These are phyloP conservation scores for Platyura marginata DNA, from an alignment of 1,140 invertebrate species.

Conservation along the genomic window DNA sequence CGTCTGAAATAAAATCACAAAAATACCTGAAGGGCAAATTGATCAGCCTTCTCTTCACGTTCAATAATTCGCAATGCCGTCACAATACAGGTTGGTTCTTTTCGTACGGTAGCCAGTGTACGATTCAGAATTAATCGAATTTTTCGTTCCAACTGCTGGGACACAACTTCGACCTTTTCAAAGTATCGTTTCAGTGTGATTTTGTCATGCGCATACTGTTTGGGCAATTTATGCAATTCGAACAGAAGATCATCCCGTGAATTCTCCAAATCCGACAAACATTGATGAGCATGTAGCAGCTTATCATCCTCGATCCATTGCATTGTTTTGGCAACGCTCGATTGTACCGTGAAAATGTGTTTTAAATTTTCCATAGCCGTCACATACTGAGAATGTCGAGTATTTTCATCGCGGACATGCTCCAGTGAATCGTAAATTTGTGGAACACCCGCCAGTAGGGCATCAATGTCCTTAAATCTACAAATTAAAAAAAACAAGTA, in stretches of 20 bases:
- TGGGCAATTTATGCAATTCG: conserved; percentile 85
- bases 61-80: conserved; percentile 93
- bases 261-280: conserved; percentile 87
- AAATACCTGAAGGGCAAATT: conserved; percentile 45
- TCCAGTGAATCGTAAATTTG: conserved; percentile 59
- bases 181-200: conserved; percentile 89
- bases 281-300: conserved; percentile 81
- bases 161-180: conserved; percentile 82
- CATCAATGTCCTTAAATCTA: conserved; percentile 49
- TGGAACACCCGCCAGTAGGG: conserved; percentile 41
- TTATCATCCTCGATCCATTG: conserved; percentile 90
- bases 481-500: conserved; percentile 31
- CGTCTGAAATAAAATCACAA: too few species aligned
- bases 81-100: conserved; percentile 90
- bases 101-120: conserved; percentile 82
- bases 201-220: conserved; percentile 74
- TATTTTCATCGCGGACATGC: conserved; percentile 80
- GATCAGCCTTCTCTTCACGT: conserved; percentile 83
- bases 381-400: conserved; percentile 84
- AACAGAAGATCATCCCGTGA: conserved; percentile 89
- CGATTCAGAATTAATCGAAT: conserved; percentile 74
- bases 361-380: conserved; percentile 96
- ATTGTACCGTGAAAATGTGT: conserved; percentile 94
- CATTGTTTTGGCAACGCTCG: conserved; percentile 88
- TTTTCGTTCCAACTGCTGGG: conserved; percentile 78